Evolutionary conservation across 2,797 vertebrate species (phyloP), one percentile per base, ranked within the genome.

Genomic region (Bradypodion ventrale): DNA sequence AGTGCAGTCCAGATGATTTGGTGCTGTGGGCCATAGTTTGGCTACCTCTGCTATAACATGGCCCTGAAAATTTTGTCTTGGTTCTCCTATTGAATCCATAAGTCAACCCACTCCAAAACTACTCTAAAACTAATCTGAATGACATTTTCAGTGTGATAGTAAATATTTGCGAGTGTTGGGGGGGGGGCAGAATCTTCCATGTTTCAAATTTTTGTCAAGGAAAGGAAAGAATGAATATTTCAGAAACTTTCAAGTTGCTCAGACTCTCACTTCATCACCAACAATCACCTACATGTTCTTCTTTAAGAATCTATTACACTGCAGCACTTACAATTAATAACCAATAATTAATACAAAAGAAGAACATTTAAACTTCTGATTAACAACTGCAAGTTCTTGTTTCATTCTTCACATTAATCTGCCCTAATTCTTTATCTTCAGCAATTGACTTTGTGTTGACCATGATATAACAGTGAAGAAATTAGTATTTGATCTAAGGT

Each of bases 391-490:
- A 73, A 42, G 32, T 52, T 70, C 60, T 88, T 77, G 5, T 74
- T 81, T 89, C 52, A 73, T 70, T 88, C 65, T 83, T 68, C 59
- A 1, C 23, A 65, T 89, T 77, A 78, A 79, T 87, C 52, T 91
- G 87, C 44, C 19, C 19, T 86, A 75, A 88, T 84, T 88, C n/a
- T 63, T 66, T 85, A 15, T 83, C 4, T 88, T 74, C 68, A 84
- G 85, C 15, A 46, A 63, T 10, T 86, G 80, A 84, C 13, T 79
- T 89, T 66, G 5, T 81, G 85, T 90, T 79, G 75, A 66, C 29
- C 60, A 74, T 87, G 87, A 59, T 77, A 80, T 10, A 10, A 15
- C 32, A n/a, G n/a, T 83, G 3, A 23, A 29, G 83, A 91, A 85
- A 75, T 2, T 83, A n/a, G 80, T 80, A 25, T 82, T 90, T 82